Evolutionary conservation across 2,113 vertebrate species (phyloP), one percentile per base, ranked within the genome.

Genomic region (Epinephelus lanceolatus): DNA sequence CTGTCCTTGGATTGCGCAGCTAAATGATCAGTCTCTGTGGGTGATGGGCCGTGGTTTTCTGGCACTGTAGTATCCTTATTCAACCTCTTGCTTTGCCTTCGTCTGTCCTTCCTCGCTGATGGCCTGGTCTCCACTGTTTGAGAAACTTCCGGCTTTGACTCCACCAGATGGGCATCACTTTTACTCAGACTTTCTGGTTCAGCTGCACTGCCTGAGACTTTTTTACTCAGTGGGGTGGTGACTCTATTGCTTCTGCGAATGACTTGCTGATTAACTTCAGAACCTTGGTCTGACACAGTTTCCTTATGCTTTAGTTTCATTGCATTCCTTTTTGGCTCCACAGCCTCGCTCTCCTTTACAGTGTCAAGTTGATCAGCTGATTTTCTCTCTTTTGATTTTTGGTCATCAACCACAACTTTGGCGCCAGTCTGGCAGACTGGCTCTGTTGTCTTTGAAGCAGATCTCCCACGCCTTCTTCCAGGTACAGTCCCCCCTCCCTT

Each of bases 381-480:
- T 71, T 81, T 91, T 56, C 65, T 79, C 10, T 78, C 86, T 63
- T 88, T 88, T 23, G 74, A 57, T 80, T 92, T 96, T 92, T 94
- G 94, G 88, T 95, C 92, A 84, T 85, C 83, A 53, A 76, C 72
- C 71, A 81, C 88, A 84, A 70, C 70, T 91, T 94, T 94, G 80
- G 89, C 61, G 78, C 80, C 83, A 18, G 75, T 68, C 80, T 91
- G 91, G 33, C 69, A 72, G 66, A 65, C 71, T 3, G 90, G 68
- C 37, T 92, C 83, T 17, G 70, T 68, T 76, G 80, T 75, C 83
- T 94, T 95, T 81, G 90, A 81, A 49, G 94, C 94, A 74, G 94
- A 94, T 83, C 95, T 90, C 23, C 95, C 95, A 55, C 95, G 93
- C 45, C 95, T 89, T 81, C 94, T 94, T 18, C 81, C 69, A 84